These are phyloP conservation scores for Sinocyclocheilus rhinocerous DNA, from an alignment of 2,113 vertebrate genomes.

Conservation along the genomic window DNA sequence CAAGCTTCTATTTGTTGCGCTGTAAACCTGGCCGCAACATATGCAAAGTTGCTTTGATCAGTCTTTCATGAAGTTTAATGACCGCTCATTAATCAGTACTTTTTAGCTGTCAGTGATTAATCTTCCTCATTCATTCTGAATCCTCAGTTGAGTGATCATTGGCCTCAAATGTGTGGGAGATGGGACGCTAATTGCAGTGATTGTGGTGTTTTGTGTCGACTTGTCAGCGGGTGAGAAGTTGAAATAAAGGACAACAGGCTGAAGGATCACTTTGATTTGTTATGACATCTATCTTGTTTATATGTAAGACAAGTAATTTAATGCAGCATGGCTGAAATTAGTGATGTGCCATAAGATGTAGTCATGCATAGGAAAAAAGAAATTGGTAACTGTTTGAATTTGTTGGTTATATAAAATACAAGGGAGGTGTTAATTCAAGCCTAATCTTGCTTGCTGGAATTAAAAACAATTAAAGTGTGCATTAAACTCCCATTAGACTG, in stretches of 20 bases:
- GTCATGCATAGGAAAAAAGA: neutral
- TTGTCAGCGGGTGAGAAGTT: conserved; percentile 23
- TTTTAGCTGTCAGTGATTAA: conserved; percentile 57
- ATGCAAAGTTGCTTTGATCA: conserved; percentile 50
- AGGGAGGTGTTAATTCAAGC: neutral
- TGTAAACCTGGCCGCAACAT: neutral
- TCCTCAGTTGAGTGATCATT: conserved; percentile 61
- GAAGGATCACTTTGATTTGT: conserved; percentile 32
- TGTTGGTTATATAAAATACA: neutral
- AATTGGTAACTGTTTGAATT: neutral
- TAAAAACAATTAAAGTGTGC: neutral
- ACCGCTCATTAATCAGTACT: conserved; percentile 45
- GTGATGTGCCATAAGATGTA: neutral
- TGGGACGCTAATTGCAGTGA: conserved; percentile 28
- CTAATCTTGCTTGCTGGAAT: neutral
- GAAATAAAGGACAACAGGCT: conserved; percentile 7
- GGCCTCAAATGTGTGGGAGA: conserved; percentile 41
- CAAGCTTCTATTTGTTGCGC: neutral
- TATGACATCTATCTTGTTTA: conserved; percentile 2
- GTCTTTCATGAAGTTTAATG: conserved; percentile 34
- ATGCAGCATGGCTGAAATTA: neutral
- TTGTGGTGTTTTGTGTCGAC: conserved; percentile 23
- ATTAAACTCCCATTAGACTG: neutral
- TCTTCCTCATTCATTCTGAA: conserved; percentile 58
- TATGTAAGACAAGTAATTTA: neutral